phyloP scores from a whole-genome alignment of 92 coral and sea anemone genomes.

The Palythoa grandiflora region DNA sequence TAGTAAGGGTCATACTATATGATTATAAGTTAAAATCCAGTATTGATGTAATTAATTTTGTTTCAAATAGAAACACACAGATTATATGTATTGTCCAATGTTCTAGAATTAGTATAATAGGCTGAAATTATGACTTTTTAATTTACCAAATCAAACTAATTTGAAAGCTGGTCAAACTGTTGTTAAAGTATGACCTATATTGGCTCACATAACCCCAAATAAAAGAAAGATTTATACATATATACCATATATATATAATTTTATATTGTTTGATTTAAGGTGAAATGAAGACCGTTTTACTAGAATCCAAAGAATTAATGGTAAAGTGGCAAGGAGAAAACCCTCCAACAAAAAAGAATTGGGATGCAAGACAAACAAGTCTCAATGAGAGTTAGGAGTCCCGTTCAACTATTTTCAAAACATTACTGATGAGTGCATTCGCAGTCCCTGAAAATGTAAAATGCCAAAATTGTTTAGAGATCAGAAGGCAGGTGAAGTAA shows the following conservation, averaged over 20 bases:
- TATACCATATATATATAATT: not conserved
- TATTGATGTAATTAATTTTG: too few relatives aligned
- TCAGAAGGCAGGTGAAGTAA: slow-evolving; percentile 16
- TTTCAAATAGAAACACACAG: too few relatives aligned
- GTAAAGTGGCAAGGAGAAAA: slow-evolving; percentile 11
- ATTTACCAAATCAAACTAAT: too few relatives aligned
- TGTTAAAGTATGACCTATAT: too few relatives aligned
- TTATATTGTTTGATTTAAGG: not conserved
- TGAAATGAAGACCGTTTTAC: slow-evolving; percentile 31
- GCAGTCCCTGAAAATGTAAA: slow-evolving; percentile 33
- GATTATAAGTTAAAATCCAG: too few relatives aligned
- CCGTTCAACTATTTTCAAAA: slow-evolving; percentile 18
- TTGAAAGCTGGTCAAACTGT: too few relatives aligned
- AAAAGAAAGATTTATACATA: not conserved
- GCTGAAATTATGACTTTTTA: too few relatives aligned
- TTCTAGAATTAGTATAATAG: too few relatives aligned
- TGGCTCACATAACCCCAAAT: too few relatives aligned
- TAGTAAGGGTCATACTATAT: too few relatives aligned
- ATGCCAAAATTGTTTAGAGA: slow-evolving; percentile 38
- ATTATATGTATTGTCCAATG: too few relatives aligned
- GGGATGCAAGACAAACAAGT: slow-evolving; percentile 38
- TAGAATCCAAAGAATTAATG: slow-evolving; percentile 21
- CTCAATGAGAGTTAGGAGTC: slow-evolving; percentile 56
- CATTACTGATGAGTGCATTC: slow-evolving; percentile 31
- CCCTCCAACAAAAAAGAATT: slow-evolving; percentile 19